Conservation (phyloP, 2,888 invertebrate genomes). For the Caenorhabditis virilis region DNA sequence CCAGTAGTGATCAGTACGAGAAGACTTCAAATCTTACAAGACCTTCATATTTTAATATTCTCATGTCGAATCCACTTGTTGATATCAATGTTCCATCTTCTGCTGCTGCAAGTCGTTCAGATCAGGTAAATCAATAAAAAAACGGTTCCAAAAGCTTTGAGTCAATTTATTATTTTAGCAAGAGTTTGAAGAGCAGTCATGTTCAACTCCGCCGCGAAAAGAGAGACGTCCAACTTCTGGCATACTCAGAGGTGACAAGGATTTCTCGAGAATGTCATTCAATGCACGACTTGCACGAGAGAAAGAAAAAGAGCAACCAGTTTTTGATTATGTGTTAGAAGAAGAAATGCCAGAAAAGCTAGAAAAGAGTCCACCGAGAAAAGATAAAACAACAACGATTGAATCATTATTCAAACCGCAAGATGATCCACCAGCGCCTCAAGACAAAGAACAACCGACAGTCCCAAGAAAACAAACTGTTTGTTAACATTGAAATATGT, state of each 20-base stretch:
- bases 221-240: slow-evolving; percentile 18
- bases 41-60: slow-evolving; percentile 51
- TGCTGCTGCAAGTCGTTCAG: slow-evolving; percentile 12
- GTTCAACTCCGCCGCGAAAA: slow-evolving; percentile 36
- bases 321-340: slow-evolving; percentile 20
- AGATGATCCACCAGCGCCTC: slow-evolving; percentile 22
- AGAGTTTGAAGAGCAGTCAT: slow-evolving; percentile 30
- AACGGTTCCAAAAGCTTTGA: neutral
- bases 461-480: slow-evolving; percentile 1
- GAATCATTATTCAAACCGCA: slow-evolving; percentile 51
- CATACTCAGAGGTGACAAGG: slow-evolving; percentile 49
- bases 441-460: slow-evolving; percentile 5
- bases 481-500: neutral
- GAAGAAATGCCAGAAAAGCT: slow-evolving; percentile 23
- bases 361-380: slow-evolving; percentile 20
- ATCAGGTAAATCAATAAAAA: neutral
- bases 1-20: slow-evolving; percentile 59
- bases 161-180: slow-evolving; percentile 14
- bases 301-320: slow-evolving; percentile 24
- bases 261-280: slow-evolving; percentile 65
- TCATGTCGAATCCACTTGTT: slow-evolving; percentile 59
- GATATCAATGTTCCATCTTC: slow-evolving; percentile 42
- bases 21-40: slow-evolving; percentile 25
- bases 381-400: slow-evolving; percentile 38
- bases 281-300: slow-evolving; percentile 39